phyloP scores from a whole-genome alignment of 1,140 invertebrate species.

The Pemphigus obesinymphae region DNA sequence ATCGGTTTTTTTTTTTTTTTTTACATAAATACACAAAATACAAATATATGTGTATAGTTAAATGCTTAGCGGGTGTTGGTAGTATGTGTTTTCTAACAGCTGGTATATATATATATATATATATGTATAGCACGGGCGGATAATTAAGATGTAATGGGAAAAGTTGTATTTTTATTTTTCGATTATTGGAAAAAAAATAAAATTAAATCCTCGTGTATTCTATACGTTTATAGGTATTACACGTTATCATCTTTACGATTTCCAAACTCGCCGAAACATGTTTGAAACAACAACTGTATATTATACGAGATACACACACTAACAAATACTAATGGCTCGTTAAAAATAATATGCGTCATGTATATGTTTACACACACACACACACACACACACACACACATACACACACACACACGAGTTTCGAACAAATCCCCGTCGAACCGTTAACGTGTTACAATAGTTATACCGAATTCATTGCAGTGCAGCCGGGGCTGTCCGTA shows the following conservation, averaged over 20 bases:
- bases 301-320: too few relatives aligned
- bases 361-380: neutral
- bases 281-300: neutral
- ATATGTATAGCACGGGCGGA: too few relatives aligned
- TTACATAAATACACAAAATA: too few relatives aligned
- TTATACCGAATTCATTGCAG: neutral
- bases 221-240: neutral
- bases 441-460: neutral
- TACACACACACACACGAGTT: neutral
- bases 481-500: neutral
- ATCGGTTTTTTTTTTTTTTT: too few relatives aligned
- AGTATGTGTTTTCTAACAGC: too few relatives aligned
- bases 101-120: too few relatives aligned
- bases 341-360: neutral
- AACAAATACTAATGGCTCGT: neutral
- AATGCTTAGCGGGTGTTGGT: too few relatives aligned
- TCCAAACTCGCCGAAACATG: neutral
- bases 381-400: neutral
- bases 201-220: too few relatives aligned
- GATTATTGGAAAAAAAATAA: neutral
- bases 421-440: neutral
- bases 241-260: neutral
- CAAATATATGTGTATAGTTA: too few relatives aligned
- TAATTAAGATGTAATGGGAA: too few relatives aligned
- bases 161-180: neutral